Evolutionary conservation across 35 echinoderm and acorn worm species (phyloP).

Genomic region (Amphiura filiformis): DNA sequence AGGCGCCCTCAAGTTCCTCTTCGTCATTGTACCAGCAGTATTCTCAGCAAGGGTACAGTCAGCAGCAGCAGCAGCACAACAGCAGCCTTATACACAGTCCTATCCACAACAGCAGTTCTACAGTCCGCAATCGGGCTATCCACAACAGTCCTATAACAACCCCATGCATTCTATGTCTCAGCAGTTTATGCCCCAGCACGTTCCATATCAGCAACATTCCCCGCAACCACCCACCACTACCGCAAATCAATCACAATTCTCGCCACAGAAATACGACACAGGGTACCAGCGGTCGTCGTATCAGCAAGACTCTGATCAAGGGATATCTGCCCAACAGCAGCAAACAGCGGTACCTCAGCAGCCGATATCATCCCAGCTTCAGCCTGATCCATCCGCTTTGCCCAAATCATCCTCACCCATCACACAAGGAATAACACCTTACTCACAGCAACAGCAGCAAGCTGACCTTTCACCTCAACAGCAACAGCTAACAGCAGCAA

Average conservation of each 20-base stretch:
- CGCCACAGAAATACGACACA: constrained; percentile 53
- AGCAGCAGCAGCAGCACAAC: constrained; percentile 51
- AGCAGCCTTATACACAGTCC: constrained; percentile 8
- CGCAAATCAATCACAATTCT: constrained; percentile 46
- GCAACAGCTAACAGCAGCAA: constrained; percentile 14
- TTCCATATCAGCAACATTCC: constrained; percentile 68
- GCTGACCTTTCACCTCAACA: neutral
- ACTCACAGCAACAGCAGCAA: neutral
- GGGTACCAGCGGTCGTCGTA: constrained; percentile 1
- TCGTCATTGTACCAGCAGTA: constrained; percentile 62
- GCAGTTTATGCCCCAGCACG: constrained; percentile 41
- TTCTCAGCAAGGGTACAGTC: constrained; percentile 49
- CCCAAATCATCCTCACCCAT: constrained; percentile 26
- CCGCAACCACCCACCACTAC: constrained; percentile 22
- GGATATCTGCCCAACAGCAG: neutral
- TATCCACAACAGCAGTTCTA: too few relatives aligned
- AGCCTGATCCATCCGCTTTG: neutral
- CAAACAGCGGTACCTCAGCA: too few relatives aligned
- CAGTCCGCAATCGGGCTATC: neutral
- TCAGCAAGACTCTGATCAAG: neutral
- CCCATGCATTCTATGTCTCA: constrained; percentile 44
- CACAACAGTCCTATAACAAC: neutral
- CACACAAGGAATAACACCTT: constrained; percentile 3
- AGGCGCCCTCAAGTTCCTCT: constrained; percentile 43
- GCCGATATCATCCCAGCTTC: neutral